These are phyloP conservation scores for Pogonomyrmex californicus DNA, from an alignment of 1,140 invertebrate species.

Conservation along the genomic window DNA sequence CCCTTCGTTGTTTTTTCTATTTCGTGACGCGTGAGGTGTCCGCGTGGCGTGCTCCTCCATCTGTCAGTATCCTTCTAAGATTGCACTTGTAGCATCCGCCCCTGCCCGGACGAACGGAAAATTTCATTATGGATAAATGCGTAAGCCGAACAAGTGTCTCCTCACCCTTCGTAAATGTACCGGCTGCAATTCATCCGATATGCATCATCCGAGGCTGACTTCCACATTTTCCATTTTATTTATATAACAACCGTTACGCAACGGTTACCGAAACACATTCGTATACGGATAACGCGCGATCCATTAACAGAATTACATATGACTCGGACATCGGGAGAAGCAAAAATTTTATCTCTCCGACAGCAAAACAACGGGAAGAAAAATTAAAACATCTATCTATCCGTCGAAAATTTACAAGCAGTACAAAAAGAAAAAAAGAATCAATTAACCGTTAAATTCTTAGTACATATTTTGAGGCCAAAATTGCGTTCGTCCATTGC, in stretches of 20 bases:
- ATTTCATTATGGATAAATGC: slow-evolving; percentile 67
- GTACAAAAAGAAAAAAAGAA: neutral
- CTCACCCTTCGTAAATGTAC: neutral
- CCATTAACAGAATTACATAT: slow-evolving; percentile 53
- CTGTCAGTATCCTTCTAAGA: slow-evolving; percentile 42
- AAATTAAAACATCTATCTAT: slow-evolving; percentile 23
- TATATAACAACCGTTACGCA: slow-evolving; percentile 36
- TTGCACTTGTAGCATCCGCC: slow-evolving; percentile 28
- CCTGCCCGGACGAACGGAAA: slow-evolving; percentile 24
- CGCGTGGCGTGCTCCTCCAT: slow-evolving; percentile 32
- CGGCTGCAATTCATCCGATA: slow-evolving; percentile 36
- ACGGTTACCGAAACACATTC: slow-evolving; percentile 38
- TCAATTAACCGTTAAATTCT: neutral
- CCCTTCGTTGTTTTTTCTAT: slow-evolving; percentile 59
- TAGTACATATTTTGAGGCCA: neutral
- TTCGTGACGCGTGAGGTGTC: slow-evolving; percentile 51
- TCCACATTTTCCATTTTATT: slow-evolving; percentile 30
- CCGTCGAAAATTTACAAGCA: slow-evolving; percentile 7
- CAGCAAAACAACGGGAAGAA: neutral
- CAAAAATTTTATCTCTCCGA: slow-evolving; percentile 22
- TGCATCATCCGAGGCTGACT: slow-evolving; percentile 23
- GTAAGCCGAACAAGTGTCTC: slow-evolving; percentile 64
- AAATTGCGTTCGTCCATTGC: slow-evolving; percentile 11
- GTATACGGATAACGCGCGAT: slow-evolving; percentile 30
- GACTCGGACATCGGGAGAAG: neutral